A percentile compares a stretch with the other conserved stretches of the same genome.
Evolutionary conservation across 2,797 vertebrate genomes (phyloP).

Genomic region (Halcyon chelicuti): DNA sequence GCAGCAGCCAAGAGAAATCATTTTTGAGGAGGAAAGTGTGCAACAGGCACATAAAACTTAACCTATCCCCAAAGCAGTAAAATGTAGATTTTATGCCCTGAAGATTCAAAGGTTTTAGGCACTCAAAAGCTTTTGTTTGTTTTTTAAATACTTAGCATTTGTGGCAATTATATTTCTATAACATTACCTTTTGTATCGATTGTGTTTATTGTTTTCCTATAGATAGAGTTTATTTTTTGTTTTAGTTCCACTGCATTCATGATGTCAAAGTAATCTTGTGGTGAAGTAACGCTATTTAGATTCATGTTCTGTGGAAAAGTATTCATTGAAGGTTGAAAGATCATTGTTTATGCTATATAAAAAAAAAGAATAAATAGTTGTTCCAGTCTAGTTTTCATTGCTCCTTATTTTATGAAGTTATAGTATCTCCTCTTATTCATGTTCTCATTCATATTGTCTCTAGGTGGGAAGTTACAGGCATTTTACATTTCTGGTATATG

Average conservation of each 20-base stretch:
- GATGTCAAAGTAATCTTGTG: not conserved
- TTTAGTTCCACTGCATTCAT: not conserved
- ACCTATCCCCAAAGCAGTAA: not conserved
- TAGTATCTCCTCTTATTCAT: not conserved
- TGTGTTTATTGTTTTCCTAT: not conserved
- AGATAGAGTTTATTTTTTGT: not conserved
- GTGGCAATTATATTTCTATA: not conserved
- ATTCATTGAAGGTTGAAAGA: not conserved
- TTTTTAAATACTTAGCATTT: not conserved
- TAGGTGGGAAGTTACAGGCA: not conserved
- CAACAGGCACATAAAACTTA: not conserved
- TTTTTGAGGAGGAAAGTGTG: not conserved
- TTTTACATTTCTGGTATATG: not conserved
- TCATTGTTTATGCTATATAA: not conserved
- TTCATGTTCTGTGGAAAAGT: not conserved
- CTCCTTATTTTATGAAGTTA: not conserved
- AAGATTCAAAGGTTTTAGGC: not conserved
- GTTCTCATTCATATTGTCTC: not conserved
- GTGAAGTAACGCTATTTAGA: not conserved
- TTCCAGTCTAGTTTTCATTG: not conserved
- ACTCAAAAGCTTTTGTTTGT: not conserved
- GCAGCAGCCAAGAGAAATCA: not conserved
- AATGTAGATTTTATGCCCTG: not conserved
- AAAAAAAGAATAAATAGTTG: not conserved
- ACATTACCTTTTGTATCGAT: not conserved